Conservation (phyloP, 2,797 vertebrate species). For the Orestias chungarensis region DNA sequence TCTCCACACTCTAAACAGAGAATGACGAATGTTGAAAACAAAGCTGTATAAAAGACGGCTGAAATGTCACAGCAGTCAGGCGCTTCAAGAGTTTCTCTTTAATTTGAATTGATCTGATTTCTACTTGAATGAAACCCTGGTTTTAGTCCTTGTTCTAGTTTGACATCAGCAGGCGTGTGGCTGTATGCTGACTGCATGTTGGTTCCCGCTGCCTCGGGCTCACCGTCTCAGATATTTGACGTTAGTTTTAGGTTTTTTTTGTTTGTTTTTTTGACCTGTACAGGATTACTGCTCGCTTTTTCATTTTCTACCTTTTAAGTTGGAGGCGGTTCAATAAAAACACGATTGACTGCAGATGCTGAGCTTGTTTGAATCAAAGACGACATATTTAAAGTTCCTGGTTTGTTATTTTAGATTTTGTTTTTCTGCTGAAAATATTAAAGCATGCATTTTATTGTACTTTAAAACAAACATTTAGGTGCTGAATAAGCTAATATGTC, state of each 20-base stretch:
- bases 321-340: constrained; percentile 87
- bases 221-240: constrained; percentile 76
- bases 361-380: background rate
- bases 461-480: too few relatives aligned
- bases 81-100: constrained; percentile 36
- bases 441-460: too few relatives aligned
- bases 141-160: constrained; percentile 33
- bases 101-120: constrained; percentile 38
- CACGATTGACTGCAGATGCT: constrained; percentile 63
- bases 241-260: too few relatives aligned
- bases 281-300: constrained; percentile 72
- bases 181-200: constrained; percentile 66
- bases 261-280: constrained; percentile 56
- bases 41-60: constrained; percentile 8
- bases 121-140: background rate
- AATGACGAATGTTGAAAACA: constrained; percentile 6
- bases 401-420: too few relatives aligned
- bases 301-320: constrained; percentile 86
- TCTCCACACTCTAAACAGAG: constrained; percentile 14
- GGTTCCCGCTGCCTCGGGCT: constrained; percentile 75
- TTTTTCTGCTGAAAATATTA: too few relatives aligned
- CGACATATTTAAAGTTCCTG: too few relatives aligned
- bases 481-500: too few relatives aligned
- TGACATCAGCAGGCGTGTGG: constrained; percentile 44
- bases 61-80: constrained; percentile 24